phyloP scores from a whole-genome alignment of 2,888 invertebrate species.

The Chrysopilus asiliformis region DNA sequence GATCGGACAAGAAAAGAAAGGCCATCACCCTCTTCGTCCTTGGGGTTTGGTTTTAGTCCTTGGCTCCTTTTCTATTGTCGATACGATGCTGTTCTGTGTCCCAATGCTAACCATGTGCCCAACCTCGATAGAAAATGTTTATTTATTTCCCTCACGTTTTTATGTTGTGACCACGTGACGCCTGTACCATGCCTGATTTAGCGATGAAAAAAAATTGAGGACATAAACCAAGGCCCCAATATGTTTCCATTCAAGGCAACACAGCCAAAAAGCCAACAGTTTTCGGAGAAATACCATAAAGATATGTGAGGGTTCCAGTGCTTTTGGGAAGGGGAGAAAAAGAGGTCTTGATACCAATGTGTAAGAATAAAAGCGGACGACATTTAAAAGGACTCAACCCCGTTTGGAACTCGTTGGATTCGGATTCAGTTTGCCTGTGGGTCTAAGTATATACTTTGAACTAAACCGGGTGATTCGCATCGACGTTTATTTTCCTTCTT shows the following conservation, averaged over 20 bases:
- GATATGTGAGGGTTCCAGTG: constrained; percentile 2
- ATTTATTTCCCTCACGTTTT: constrained; percentile 33
- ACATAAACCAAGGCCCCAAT: constrained; percentile 14
- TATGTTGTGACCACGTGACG: constrained; percentile 37
- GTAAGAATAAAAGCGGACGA: background rate
- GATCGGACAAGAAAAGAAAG: no score
- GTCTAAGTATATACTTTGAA: no score
- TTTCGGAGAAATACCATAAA: constrained; percentile 2
- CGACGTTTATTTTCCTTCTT: no score
- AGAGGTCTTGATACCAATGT: background rate
- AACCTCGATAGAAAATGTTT: no score
- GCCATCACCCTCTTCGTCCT: no score
- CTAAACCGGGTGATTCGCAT: no score
- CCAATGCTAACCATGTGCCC: no score
- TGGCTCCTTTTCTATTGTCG: no score
- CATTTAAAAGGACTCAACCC: constrained; percentile 3
- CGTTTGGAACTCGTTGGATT: no score
- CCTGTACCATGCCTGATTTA: constrained; percentile 19
- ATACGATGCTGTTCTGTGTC: no score
- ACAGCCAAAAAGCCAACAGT: background rate
- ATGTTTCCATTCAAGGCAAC: constrained; percentile 14
- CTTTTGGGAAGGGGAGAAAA: constrained; percentile 1
- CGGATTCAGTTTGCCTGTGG: no score
- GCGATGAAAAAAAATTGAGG: constrained; percentile 15
- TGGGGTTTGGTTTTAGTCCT: no score